phyloP scores from a whole-genome alignment of 2,113 vertebrate genomes.

The Elaphurus davidianus region DNA sequence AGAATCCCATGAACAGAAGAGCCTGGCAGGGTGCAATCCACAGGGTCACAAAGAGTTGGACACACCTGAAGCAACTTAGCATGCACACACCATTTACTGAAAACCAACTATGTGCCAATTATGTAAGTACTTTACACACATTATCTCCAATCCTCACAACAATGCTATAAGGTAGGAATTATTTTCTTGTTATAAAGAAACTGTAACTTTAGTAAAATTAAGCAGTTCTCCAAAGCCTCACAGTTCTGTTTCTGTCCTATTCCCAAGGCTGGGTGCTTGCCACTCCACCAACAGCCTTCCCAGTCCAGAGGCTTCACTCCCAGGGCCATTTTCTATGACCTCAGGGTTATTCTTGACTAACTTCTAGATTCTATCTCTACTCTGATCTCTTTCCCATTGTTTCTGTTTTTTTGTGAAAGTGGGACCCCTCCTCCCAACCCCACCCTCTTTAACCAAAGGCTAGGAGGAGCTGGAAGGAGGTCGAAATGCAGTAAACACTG shows the following conservation, averaged over 20 bases:
- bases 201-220: neutral
- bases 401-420: neutral
- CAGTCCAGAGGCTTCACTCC: neutral
- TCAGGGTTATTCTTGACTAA: neutral
- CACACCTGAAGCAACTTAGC: neutral
- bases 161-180: neutral
- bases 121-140: neutral
- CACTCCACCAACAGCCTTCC: neutral
- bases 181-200: conserved; percentile 11
- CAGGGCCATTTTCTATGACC: neutral
- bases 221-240: neutral
- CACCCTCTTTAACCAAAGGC: neutral
- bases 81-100: neutral
- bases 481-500: neutral
- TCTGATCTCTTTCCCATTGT: neutral
- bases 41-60: neutral
- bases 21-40: neutral
- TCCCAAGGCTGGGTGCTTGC: neutral
- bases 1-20: neutral
- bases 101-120: neutral
- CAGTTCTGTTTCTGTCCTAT: neutral
- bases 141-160: neutral
- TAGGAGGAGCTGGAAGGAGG: neutral
- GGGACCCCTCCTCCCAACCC: neutral
- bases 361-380: neutral